Evolutionary conservation across 2,113 vertebrate genomes (phyloP).

Genomic region (Archocentrus centrarchus): DNA sequence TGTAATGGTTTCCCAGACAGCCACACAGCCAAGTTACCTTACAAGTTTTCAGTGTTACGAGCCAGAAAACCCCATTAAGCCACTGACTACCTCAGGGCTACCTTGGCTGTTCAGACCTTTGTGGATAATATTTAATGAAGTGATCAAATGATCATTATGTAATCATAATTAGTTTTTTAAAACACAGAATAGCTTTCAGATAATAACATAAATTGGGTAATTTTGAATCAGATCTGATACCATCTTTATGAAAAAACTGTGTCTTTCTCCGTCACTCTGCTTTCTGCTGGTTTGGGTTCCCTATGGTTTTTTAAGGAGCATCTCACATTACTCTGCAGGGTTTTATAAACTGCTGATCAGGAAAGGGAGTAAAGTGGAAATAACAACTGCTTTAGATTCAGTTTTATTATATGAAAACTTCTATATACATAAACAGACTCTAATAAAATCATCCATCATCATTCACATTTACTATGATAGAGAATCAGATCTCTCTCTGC

Average conservation of each 20-base stretch:
- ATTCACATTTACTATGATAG: neutral
- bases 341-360: conserved; percentile 25
- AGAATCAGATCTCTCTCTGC: conserved; percentile 24
- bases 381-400: neutral
- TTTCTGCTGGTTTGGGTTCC: neutral
- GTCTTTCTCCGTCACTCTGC: neutral
- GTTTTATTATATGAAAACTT: neutral
- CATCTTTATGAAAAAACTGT: neutral
- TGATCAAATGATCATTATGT: neutral
- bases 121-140: neutral
- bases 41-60: too few relatives aligned
- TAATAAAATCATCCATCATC: neutral
- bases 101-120: neutral
- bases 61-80: neutral
- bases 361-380: neutral
- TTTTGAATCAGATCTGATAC: neutral
- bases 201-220: neutral
- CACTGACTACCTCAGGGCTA: neutral
- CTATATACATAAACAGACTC: neutral
- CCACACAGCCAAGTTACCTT: neutral
- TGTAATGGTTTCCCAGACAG: neutral
- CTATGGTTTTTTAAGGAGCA: neutral
- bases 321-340: neutral
- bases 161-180: neutral
- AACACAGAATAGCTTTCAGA: neutral